Evolutionary conservation across 2,888 invertebrate species (phyloP).

Genomic region (Synergus umbraculus): DNA sequence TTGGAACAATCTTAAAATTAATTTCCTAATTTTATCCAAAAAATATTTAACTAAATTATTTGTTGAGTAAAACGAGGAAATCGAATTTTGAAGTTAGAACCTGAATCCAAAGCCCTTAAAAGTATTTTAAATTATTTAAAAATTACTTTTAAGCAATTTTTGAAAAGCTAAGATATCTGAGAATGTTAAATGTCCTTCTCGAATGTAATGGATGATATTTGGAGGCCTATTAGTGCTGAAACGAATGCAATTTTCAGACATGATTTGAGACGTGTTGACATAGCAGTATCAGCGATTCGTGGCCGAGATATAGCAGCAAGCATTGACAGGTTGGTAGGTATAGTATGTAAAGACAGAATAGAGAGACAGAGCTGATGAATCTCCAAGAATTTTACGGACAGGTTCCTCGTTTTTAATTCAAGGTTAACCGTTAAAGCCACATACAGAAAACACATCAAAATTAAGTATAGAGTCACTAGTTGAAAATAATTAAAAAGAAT

Average conservation of each 20-base stretch:
- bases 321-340: slow-evolving; percentile 74
- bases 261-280: slow-evolving; percentile 70
- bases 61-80: too few relatives aligned
- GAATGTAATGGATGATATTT: slow-evolving; percentile 50
- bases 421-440: slow-evolving; percentile 38
- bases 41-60: too few relatives aligned
- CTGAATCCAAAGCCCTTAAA: too few relatives aligned
- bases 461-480: slow-evolving; percentile 36
- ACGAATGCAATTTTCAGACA: slow-evolving; percentile 69
- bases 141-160: too few relatives aligned
- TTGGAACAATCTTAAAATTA: too few relatives aligned
- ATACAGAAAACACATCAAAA: slow-evolving; percentile 41
- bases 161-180: not conserved
- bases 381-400: slow-evolving; percentile 39
- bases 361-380: slow-evolving; percentile 47
- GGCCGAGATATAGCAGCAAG: slow-evolving; percentile 77
- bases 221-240: slow-evolving; percentile 65
- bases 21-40: too few relatives aligned
- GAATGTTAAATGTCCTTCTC: slow-evolving; percentile 34
- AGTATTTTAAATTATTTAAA: too few relatives aligned
- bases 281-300: slow-evolving; percentile 74
- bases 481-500: not conserved
- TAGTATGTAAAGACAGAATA: slow-evolving; percentile 65
- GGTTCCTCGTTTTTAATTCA: slow-evolving; percentile 25
- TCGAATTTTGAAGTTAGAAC: too few relatives aligned